Percentiles rank a stretch among this genome's conserved stretches.
phyloP scores from a whole-genome alignment of 2,888 invertebrate genomes.

The Prosopocoilus inquinatus region DNA sequence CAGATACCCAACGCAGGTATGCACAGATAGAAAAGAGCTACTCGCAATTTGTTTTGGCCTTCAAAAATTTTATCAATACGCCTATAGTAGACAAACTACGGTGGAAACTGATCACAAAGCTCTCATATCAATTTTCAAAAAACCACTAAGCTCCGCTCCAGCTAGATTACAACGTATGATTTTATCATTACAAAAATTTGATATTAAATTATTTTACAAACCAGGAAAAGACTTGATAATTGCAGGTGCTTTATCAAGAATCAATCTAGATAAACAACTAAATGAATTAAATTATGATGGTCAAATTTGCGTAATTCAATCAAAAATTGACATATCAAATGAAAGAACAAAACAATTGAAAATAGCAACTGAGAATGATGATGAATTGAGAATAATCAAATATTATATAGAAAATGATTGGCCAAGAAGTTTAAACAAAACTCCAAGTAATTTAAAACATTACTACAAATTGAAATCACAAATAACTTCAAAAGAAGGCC shows the following conservation, averaged over 20 bases:
- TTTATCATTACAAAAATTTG: constrained; percentile 22
- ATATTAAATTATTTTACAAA: constrained; percentile 21
- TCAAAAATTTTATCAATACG: constrained; percentile 29
- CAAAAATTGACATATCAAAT: constrained; percentile 19
- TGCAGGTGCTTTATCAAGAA: constrained; percentile 6
- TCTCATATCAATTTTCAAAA: constrained; percentile 25
- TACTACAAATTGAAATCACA: constrained; percentile 23
- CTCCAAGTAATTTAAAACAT: constrained; percentile 15
- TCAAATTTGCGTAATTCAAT: constrained; percentile 17
- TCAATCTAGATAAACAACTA: constrained; percentile 1
- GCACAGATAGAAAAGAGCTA: constrained; percentile 36
- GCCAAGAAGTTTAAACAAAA: constrained; percentile 20
- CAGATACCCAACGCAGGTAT: constrained; percentile 30
- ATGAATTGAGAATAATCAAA: constrained; percentile 16
- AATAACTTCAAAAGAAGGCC: constrained; percentile 14
- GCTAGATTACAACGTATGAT: constrained; percentile 27
- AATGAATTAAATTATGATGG: constrained; percentile 18
- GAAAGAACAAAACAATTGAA: constrained; percentile 17
- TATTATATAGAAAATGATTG: constrained; percentile 21
- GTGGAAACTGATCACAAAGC: constrained; percentile 38
- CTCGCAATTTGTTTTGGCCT: constrained; percentile 26
- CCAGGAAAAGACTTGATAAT: constrained; percentile 19
- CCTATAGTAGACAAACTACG: constrained; percentile 27
- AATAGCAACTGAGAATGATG: constrained; percentile 16
- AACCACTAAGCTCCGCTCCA: constrained; percentile 26